Percentiles rank a stretch among this genome's conserved stretches.
Evolutionary conservation across 1,140 invertebrate genomes (phyloP).

Genomic region (Laupala kohalensis): DNA sequence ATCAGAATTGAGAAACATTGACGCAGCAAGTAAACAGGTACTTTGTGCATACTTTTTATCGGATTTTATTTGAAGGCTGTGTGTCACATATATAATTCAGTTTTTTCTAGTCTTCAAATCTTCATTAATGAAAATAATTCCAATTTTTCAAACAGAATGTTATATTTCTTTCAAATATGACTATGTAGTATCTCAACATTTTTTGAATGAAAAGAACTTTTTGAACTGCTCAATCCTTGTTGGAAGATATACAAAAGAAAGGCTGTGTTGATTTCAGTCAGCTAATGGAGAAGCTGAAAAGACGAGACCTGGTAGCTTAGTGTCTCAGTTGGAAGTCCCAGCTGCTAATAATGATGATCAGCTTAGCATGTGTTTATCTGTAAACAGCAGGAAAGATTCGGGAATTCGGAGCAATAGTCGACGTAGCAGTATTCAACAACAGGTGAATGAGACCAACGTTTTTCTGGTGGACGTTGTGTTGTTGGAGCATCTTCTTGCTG

Average conservation of each 20-base stretch:
- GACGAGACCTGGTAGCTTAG: not conserved
- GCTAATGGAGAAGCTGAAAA: not conserved
- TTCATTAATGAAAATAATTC: not conserved
- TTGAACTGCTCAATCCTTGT: not conserved
- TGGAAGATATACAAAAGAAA: too few species aligned
- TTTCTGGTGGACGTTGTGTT: too few species aligned
- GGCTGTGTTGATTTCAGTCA: not conserved
- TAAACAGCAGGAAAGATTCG: constrained; percentile 74
- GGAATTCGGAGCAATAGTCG: constrained; percentile 72
- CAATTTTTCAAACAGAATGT: not conserved
- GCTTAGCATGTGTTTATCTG: constrained; percentile 54
- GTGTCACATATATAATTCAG: too few species aligned
- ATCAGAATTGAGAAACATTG: not conserved
- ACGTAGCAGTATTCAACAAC: constrained; percentile 69
- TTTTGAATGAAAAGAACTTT: not conserved
- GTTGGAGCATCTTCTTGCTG: too few species aligned
- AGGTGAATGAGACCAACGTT: constrained; percentile 44
- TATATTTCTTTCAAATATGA: not conserved
- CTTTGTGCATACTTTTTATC: too few species aligned
- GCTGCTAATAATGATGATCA: constrained; percentile 36
- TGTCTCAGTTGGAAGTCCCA: constrained; percentile 4
- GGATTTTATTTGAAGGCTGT: too few species aligned
- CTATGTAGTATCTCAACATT: not conserved
- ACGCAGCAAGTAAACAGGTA: not conserved
- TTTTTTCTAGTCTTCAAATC: not conserved